Evolutionary conservation across 1,140 invertebrate genomes (phyloP).

Genomic region (Periplaneta americana): DNA sequence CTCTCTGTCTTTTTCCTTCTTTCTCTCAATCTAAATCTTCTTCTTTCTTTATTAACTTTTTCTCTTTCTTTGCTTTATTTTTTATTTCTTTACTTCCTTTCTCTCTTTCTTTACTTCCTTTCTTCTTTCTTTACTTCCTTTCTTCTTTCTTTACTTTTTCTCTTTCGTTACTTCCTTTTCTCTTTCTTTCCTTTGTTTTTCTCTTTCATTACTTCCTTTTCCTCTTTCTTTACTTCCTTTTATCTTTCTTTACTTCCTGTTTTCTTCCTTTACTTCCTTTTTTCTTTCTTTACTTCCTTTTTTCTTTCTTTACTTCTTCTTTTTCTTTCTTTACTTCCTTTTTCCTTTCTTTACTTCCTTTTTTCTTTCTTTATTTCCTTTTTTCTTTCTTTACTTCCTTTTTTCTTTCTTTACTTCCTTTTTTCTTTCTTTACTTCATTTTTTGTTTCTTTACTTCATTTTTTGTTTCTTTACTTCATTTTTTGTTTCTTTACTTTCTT

Average conservation of each 20-base stretch:
- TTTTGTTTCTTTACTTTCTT: too few relatives aligned
- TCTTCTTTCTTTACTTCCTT: background rate
- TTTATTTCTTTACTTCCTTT: too few relatives aligned
- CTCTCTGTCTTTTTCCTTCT: too few relatives aligned
- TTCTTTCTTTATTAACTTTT: slow-evolving; percentile 4
- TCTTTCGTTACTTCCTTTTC: background rate
- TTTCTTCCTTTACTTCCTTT: background rate
- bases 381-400: background rate
- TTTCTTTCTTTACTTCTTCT: background rate
- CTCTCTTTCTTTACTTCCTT: too few relatives aligned
- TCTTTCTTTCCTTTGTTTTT: background rate
- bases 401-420: background rate
- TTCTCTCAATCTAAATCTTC: slow-evolving; percentile 4
- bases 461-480: too few relatives aligned
- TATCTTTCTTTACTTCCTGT: background rate
- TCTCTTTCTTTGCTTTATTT: background rate
- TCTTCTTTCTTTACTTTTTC: background rate
- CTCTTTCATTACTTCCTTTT: background rate
- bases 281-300: background rate
- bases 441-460: too few relatives aligned
- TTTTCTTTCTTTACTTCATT: too few relatives aligned
- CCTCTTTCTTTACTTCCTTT: background rate
- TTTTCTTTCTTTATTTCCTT: background rate
- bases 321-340: background rate
- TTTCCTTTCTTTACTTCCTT: background rate